Base-by-base conservation (phyloP, 2,888 invertebrate genomes). In the Meiosimyza platycephala region DNA sequence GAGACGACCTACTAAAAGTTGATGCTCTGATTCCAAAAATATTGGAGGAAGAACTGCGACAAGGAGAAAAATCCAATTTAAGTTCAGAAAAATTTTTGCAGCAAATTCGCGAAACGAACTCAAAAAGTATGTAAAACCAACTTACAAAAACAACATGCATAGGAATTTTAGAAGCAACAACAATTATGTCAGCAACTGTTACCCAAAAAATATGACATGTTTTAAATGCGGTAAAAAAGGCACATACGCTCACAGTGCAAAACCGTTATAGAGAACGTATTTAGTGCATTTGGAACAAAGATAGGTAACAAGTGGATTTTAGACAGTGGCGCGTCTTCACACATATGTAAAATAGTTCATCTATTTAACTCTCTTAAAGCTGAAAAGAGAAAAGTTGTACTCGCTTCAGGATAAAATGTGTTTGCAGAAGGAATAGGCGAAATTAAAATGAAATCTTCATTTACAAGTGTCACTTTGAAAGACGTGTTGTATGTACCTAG, bases 31-130 rank as follows among this genome's bases (percentile, higher is more conserved):
- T 22, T 22, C 22, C 22, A 22, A 70, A 70, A 18, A 71, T 71
- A 16, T 55, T 71, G 54, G 71, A 71, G 52, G 71, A 71, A 54
- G 40, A 54, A 6, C 52, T n/a, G 12, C 16, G 54, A 4, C 51
- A 33, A 18, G 70, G 62, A 7, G 62, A 70, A 13, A 63, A 50
- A 40, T 28, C 16, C 2, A 33, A 62, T 33, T 28, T 16, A 15
- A n/a, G 50, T 16, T 28, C 28, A 12, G 70, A 70, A 62, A 60
- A 51, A 40, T 67, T 7, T 59, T 59, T 59, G 59, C 51, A n/a
- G 22, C 16, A 64, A 50, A 22, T 18, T 22, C 22, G 18, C 16
- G 28, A 3, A 28, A 28, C 2, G 2, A 3, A 2, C 3, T 28
- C 28, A 28, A 28, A 64, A 51, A 50, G 64, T 13, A 15, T 28